phyloP scores from a whole-genome alignment of 2,113 vertebrate species.

The Aldabrachelys gigantea region DNA sequence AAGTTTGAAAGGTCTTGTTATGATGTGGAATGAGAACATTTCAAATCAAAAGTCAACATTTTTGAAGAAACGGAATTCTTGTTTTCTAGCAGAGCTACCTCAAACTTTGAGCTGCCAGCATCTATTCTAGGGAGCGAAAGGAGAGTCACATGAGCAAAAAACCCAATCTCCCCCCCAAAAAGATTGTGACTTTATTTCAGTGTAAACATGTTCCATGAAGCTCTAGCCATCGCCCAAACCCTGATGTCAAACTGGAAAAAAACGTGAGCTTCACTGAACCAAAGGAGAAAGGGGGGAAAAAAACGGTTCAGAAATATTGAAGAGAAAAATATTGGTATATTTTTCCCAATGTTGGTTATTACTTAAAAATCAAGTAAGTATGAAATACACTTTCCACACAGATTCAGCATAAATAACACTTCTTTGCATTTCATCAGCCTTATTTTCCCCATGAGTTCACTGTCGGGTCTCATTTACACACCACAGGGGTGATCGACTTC shows the following conservation, averaged over 20 bases:
- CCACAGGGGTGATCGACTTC: conserved; percentile 67
- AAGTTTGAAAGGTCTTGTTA: not conserved
- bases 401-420: conserved; percentile 47
- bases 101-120: not conserved
- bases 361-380: conserved; percentile 61
- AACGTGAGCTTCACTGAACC: not conserved
- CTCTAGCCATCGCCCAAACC: not conserved
- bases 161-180: not conserved
- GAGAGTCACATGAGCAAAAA: not conserved
- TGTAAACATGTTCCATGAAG: not conserved
- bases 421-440: conserved; percentile 69
- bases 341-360: conserved; percentile 26
- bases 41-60: not conserved
- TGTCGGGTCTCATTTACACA: conserved; percentile 68
- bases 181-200: not conserved
- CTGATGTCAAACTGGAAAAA: not conserved
- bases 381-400: conserved; percentile 63
- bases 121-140: not conserved
- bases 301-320: conserved; percentile 10
- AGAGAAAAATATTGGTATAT: conserved; percentile 42
- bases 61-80: not conserved
- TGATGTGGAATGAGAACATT: not conserved
- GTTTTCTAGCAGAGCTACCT: not conserved
- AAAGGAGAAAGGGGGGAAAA: not conserved
- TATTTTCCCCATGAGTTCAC: conserved; percentile 68